Evolutionary conservation across 2,888 invertebrate species (phyloP).

Genomic region (Stictocephala bisonia): DNA sequence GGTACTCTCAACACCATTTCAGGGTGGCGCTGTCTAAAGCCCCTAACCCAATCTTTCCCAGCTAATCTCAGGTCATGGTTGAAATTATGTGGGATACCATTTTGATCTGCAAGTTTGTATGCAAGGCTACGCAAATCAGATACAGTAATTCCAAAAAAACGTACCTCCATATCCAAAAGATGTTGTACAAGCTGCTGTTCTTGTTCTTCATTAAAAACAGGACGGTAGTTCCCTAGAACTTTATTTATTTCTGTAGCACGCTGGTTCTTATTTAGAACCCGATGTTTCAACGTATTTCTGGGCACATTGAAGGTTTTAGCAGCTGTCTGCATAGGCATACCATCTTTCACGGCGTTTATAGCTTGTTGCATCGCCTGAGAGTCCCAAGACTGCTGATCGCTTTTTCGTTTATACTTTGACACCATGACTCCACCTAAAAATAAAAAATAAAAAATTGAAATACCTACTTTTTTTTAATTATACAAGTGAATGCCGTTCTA

Average conservation of each 20-base stretch:
- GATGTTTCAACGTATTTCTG: constrained; percentile 18
- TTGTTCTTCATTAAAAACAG: constrained; percentile 33
- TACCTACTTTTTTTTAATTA: too few species aligned
- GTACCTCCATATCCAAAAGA: constrained; percentile 32
- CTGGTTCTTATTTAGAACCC: constrained; percentile 24
- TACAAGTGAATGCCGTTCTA: constrained; percentile 18
- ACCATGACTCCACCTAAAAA: constrained; percentile 50
- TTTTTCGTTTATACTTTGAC: constrained; percentile 46
- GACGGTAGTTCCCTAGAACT: constrained; percentile 26
- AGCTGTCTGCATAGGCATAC: constrained; percentile 21
- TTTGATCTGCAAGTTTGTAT: constrained; percentile 29
- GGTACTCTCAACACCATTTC: constrained; percentile 43
- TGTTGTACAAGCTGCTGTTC: constrained; percentile 18
- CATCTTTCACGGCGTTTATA: constrained; percentile 37
- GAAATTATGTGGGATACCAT: constrained; percentile 34
- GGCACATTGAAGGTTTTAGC: constrained; percentile 23
- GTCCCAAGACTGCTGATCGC: constrained; percentile 45
- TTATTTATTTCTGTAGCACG: constrained; percentile 17
- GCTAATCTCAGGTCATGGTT: constrained; percentile 29
- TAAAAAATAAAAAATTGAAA: constrained; percentile 46
- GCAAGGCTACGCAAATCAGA: constrained; percentile 10
- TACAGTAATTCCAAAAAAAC: constrained; percentile 31
- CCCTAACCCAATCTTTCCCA: constrained; percentile 34
- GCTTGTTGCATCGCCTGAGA: constrained; percentile 44
- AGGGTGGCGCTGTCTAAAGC: constrained; percentile 41